phyloP scores from a whole-genome alignment of 1,140 invertebrate genomes.

The Chelonus insularis region DNA sequence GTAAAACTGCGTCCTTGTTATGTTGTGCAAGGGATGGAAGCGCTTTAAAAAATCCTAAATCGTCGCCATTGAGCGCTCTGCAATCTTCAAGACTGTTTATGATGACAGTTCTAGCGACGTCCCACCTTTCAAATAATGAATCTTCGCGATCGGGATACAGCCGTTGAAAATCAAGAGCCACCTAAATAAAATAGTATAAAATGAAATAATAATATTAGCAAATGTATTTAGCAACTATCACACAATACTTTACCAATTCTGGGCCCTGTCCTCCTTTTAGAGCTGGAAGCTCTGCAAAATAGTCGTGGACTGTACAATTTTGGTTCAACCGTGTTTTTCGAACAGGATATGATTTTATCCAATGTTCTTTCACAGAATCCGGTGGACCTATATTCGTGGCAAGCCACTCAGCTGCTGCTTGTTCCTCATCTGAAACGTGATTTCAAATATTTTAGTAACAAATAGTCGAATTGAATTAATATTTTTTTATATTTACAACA shows the following conservation, averaged over 20 bases:
- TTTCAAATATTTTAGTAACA: not conserved
- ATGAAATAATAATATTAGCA: not conserved
- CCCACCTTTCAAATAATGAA: constrained; percentile 7
- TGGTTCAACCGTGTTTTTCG: not conserved
- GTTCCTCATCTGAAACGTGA: not conserved
- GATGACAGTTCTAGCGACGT: not conserved
- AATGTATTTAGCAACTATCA: not conserved
- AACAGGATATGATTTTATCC: not conserved
- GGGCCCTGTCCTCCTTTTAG: constrained; percentile 12
- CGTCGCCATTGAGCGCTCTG: constrained; percentile 6
- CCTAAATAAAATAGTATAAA: not conserved
- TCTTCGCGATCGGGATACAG: not conserved
- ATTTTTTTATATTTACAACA: not conserved
- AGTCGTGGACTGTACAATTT: not conserved
- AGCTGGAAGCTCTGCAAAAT: constrained; percentile 17
- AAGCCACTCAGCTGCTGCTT: not conserved
- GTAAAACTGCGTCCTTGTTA: constrained; percentile 12
- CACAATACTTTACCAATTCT: constrained; percentile 21
- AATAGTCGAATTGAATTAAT: not conserved
- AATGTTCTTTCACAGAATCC: not conserved
- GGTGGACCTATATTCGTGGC: constrained; percentile 1
- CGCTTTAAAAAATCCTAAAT: not conserved
- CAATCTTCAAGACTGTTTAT: not conserved
- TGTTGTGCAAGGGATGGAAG: constrained; percentile 10
- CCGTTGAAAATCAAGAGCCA: not conserved